A percentile compares a stretch with the other conserved stretches of the same genome.
These are phyloP conservation scores for Lycodopsis pacificus DNA, from an alignment of 2,797 vertebrate species.

Conservation along the genomic window DNA sequence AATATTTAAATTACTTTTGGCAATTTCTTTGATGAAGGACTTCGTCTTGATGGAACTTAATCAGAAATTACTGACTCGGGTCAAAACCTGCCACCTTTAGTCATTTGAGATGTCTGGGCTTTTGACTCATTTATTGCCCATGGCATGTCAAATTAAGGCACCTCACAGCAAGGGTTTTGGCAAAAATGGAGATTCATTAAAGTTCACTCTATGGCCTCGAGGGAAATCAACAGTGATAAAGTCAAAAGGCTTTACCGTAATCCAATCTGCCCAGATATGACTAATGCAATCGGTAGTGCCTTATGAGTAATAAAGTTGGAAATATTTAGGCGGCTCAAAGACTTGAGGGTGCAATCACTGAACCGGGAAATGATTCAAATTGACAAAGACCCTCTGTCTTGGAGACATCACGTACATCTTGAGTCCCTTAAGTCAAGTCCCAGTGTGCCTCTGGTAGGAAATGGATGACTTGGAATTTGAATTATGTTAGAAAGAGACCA, in stretches of 20 bases:
- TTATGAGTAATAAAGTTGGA: constrained; percentile 81
- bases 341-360: constrained; percentile 63
- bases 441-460: constrained; percentile 4
- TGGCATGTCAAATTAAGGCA: constrained; percentile 65
- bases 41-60: constrained; percentile 55
- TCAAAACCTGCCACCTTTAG: constrained; percentile 66
- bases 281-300: constrained; percentile 72
- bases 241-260: constrained; percentile 76
- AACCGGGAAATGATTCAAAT: constrained; percentile 65
- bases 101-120: constrained; percentile 55
- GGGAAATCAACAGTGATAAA: constrained; percentile 82
- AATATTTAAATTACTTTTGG: constrained; percentile 40
- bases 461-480: constrained; percentile 22
- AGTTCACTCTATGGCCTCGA: constrained; percentile 70
- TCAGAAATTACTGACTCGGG: constrained; percentile 66
- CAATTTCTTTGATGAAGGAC: constrained; percentile 42
- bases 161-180: constrained; percentile 60
- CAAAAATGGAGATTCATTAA: constrained; percentile 81
- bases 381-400: constrained; percentile 64
- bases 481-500: not conserved
- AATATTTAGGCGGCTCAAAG: constrained; percentile 74
- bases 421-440: constrained; percentile 12
- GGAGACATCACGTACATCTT: constrained; percentile 27
- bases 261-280: constrained; percentile 75
- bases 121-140: constrained; percentile 59